Evolutionary conservation across 1,140 invertebrate genomes (phyloP).

Genomic region (Pseudomyrmex sp.): DNA sequence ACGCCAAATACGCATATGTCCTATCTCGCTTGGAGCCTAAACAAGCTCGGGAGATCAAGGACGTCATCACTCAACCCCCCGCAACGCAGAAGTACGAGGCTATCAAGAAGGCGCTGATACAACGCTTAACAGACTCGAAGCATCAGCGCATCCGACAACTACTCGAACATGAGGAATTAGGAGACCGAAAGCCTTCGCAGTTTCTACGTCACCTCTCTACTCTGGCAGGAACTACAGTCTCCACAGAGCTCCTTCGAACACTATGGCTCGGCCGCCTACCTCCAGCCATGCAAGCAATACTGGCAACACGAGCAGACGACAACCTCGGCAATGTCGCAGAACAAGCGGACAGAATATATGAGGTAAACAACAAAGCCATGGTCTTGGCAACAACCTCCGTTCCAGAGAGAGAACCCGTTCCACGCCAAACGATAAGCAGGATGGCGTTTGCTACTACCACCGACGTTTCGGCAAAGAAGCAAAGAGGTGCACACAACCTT

Average conservation of each 20-base stretch:
- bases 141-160: too few species aligned
- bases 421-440: too few species aligned
- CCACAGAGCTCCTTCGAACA: neutral
- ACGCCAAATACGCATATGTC: neutral
- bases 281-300: neutral
- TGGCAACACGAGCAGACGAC: neutral
- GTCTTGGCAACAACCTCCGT: too few species aligned
- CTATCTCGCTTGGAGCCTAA: neutral
- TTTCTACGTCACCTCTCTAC: neutral
- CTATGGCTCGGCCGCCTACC: neutral
- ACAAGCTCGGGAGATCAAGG: too few species aligned
- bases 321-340: neutral
- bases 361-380: neutral
- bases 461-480: too few species aligned
- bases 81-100: neutral
- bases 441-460: too few species aligned
- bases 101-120: neutral
- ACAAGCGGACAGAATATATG: neutral
- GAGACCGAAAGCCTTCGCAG: neutral
- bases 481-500: too few species aligned
- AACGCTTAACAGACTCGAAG: neutral
- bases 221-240: neutral
- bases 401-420: too few species aligned
- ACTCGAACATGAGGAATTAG: neutral
- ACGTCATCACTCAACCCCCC: too few species aligned